Conservation (phyloP, 2,888 invertebrate genomes). For the Phortica okadai region DNA sequence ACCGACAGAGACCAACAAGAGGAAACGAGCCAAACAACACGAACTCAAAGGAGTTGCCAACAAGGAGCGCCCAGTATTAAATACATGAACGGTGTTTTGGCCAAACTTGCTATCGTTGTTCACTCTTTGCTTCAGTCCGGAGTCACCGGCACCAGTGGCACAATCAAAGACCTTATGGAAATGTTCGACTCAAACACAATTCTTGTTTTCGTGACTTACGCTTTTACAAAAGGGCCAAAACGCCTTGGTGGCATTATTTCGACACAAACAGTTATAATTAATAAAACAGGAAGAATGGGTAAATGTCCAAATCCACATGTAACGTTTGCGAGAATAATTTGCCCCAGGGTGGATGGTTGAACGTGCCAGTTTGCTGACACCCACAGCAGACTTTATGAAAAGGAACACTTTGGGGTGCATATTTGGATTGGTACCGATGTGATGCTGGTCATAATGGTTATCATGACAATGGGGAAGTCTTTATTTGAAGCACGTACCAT, state of each 20-base stretch:
- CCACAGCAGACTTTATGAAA: neutral
- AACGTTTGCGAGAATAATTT: neutral
- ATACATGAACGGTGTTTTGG: neutral
- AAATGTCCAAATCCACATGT: neutral
- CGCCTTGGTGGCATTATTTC: constrained; percentile 7
- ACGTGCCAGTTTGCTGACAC: neutral
- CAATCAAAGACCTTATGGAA: neutral
- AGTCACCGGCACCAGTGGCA: neutral
- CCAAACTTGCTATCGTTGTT: neutral
- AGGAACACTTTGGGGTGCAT: neutral
- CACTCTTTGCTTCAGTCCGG: neutral
- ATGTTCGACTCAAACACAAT: neutral
- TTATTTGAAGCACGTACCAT: too few relatives aligned
- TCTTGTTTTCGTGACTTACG: neutral
- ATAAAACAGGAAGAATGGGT: constrained; percentile 9
- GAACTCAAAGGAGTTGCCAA: constrained; percentile 25
- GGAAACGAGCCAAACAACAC: constrained; percentile 27
- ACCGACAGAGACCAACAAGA: constrained; percentile 36
- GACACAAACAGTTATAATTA: constrained; percentile 9
- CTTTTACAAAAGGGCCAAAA: neutral
- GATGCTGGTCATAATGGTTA: neutral
- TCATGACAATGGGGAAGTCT: neutral
- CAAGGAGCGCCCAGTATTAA: neutral
- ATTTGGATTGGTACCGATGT: neutral
- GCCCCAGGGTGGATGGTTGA: neutral